Percentiles rank a stretch among this genome's conserved stretches.
phyloP scores from a whole-genome alignment of 2,797 vertebrate genomes.

The Leontopithecus rosalia region DNA sequence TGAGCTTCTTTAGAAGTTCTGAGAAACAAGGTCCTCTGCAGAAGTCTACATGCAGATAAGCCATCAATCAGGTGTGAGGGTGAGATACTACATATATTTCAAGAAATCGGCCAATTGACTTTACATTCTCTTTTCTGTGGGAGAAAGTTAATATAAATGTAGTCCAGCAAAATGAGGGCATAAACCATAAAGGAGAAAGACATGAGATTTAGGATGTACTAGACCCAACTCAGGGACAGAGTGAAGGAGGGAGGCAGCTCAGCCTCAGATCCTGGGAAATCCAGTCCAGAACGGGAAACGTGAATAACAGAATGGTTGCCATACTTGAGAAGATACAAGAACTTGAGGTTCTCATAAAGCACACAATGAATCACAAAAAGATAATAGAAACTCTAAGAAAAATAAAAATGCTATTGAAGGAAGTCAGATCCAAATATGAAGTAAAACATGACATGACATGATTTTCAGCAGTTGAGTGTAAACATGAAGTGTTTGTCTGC shows the following conservation, averaged over 20 bases:
- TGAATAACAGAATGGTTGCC: background rate
- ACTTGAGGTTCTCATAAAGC: background rate
- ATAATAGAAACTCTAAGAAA: background rate
- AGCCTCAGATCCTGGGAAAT: background rate
- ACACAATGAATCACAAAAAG: background rate
- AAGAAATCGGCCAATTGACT: background rate
- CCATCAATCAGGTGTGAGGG: too few species aligned
- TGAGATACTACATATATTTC: background rate
- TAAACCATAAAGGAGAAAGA: background rate
- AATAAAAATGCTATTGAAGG: background rate
- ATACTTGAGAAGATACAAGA: background rate
- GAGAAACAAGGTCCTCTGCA: background rate
- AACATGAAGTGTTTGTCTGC: background rate
- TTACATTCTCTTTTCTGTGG: background rate
- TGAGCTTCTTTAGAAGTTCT: too few species aligned
- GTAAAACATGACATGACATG: background rate
- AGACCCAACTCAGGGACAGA: background rate
- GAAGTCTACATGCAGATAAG: background rate
- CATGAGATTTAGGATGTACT: accelerated
- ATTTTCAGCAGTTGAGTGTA: background rate
- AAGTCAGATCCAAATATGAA: background rate
- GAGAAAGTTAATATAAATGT: background rate
- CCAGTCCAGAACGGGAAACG: background rate
- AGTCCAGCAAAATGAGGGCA: background rate
- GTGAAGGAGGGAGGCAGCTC: background rate